These are phyloP conservation scores for Acrossocheilus wenchowensis DNA, from an alignment of 2,797 vertebrate genomes.

Conservation along the genomic window DNA sequence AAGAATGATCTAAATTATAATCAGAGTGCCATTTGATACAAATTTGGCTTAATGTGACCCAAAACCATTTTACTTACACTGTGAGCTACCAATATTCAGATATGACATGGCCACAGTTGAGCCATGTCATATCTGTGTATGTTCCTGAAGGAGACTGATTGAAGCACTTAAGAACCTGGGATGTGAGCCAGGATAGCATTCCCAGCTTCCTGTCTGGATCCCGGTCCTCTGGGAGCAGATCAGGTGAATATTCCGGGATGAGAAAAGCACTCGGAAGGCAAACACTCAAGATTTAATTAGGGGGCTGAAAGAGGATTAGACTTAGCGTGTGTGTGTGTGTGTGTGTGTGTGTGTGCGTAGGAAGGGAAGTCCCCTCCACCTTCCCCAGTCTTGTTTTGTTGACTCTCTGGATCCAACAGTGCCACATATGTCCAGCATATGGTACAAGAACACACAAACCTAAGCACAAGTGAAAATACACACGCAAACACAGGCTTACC, in stretches of 20 bases:
- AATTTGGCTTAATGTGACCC: not conserved
- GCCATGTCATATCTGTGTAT: constrained; percentile 39
- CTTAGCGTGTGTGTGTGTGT: constrained; percentile 51
- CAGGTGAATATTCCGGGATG: constrained; percentile 76
- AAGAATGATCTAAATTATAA: not conserved
- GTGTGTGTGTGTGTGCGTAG: constrained; percentile 50
- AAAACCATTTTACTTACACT: not conserved
- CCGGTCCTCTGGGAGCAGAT: constrained; percentile 68
- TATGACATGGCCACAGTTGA: not conserved
- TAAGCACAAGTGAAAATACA: not conserved
- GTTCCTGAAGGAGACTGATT: constrained; percentile 34
- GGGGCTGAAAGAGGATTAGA: constrained; percentile 81
- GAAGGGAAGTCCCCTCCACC: constrained; percentile 52
- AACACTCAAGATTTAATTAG: constrained; percentile 85
- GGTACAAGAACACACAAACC: constrained; percentile 3
- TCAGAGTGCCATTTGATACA: not conserved
- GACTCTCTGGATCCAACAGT: not conserved
- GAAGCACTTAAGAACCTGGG: constrained; percentile 52
- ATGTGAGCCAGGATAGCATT: constrained; percentile 49
- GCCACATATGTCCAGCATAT: constrained; percentile 31
- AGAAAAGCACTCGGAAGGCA: constrained; percentile 78
- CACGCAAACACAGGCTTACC: constrained; percentile 74
- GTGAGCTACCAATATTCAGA: not conserved
- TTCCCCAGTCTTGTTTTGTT: constrained; percentile 53
- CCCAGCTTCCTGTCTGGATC: constrained; percentile 50